Base-by-base conservation (phyloP, 2,888 invertebrate genomes). In the Esperia sulphurella region DNA sequence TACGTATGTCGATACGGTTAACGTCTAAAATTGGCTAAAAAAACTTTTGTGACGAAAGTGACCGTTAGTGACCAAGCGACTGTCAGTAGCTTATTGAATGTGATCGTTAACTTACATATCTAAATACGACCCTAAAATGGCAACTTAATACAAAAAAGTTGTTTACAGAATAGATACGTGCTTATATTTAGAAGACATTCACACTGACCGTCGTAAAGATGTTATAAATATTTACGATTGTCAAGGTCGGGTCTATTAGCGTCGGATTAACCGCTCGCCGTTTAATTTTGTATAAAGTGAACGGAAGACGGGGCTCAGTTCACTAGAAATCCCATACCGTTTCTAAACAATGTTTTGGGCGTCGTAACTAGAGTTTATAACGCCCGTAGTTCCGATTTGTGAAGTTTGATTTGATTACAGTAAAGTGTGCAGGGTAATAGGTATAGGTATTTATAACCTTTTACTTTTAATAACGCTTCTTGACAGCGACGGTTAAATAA, bases 181-280 rank as follows among this genome's bases (percentile, higher is more conserved):
- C 53, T 66, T 71, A 75, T 68, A 77, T 68, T 70, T 75, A 75
- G 78, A 81, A 81, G 78, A 75, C 78, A 80, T 82, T 82, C 78
- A 82, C 79, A 79, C 71, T 79, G 77, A 76, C 70, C 77, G 74
- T 69, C 74, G 73, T 75, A 68, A 70, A 68, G 64, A 62, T 60
- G 75, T 69, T 78, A 75, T 75, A 80, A 78, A 80, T 78, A 74
- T 79, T 80, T 78, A 77, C 68, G 64, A 72, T 63, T 73, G 71
- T 71, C 83, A 84, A 83, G 83, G 83, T 72, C 68, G 61, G 50
- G 54, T 65, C 71, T 75, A 75, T 73, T 75, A 77, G 73, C 57
- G 68, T 57, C 58, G 61, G 67, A 74, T 75, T 76, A 75, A 71
- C 61, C 54, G 65, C 48, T 68, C 61, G 61, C 49, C 49, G 54